Evolutionary conservation across 2,797 vertebrate species (phyloP), one percentile per base, ranked within the genome.

Genomic region (Sebastes reedi): DNA sequence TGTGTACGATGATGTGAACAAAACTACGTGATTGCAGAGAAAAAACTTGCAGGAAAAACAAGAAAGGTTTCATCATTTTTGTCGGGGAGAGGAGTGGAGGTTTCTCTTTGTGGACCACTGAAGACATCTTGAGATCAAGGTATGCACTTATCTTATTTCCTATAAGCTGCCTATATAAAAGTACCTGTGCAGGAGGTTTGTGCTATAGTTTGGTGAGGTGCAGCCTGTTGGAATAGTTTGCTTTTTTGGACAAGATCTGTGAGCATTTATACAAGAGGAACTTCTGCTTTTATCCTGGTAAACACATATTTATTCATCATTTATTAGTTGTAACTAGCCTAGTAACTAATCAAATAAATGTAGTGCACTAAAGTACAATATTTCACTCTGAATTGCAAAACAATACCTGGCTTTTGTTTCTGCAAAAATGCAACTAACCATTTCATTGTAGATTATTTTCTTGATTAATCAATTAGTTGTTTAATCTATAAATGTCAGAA

Each of bases 101-200:
- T 74, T 83, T 83, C 62, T 82, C 61, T 61, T 76, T 84, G 18
- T 39, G 36, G 42, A 87, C 42, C 81, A 86, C 73, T 66, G 80
- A 82, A 88, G 67, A 84, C 88, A 81, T 76, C 87, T 89, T 79
- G 67, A 85, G 70, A 92, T 78, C 89, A 85, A 94, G 94, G 95
- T 95, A 39, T 39, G 36, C 82, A 91, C 84, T 89, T 60, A 89
- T 85, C 87, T 25, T 13, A 27, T 89, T 91, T 83, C 72, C 29
- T 20, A 29, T 42, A 13, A 2, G 3, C 30, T 42, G 32, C 55
- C 60, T 72, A 80, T 89, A 85, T 89, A 86, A 83, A 59, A 20
- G 58, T 3, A 9, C 8, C 42, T 29, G 58, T 59, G n/a, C 58
- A 80, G 29, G 16, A 22, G n/a, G 16, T 22, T 59, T 18, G 12